Evolutionary conservation across 2,888 invertebrate genomes (phyloP), one percentile per base, ranked within the genome.

Genomic region (Catocala fraxini): DNA sequence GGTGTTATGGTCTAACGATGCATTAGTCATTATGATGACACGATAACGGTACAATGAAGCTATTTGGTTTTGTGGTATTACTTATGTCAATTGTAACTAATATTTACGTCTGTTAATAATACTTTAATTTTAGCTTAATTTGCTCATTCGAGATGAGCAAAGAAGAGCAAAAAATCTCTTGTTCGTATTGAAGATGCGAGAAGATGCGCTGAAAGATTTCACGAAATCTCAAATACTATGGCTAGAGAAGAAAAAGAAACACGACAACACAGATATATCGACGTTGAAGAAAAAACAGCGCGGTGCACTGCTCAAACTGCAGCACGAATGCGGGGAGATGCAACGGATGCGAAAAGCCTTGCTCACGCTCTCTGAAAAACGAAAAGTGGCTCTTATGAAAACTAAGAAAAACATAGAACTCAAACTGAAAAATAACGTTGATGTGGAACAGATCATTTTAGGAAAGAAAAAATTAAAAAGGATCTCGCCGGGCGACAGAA

Each of bases 241-340:
- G 91, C 77, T 94, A 56, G 94, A 94, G 70, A 93, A 91, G 63
- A 93, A 93, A 73, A 94, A 94, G 71, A 92, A 89, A 59, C 91
- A 90, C 45, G 92, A 92, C 2, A 92, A 92, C 56, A 93, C 86
- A 0, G 94, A 93, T 69, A 89, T 92, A 65, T 88, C 94, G 0
- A 90, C 95, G 7, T 92, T 96, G 12, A 95, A 95, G 77, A 96
- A 96, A 79, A 96, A 96, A 71, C 96, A 96, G 81, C 91, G 96
- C 51, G 96, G 96, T 0, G 91, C 96, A 12, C 85, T 96, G 57
- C 86, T 96, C 46, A 96, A 95, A 79, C 87, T 96, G 41, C 95
- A 96, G 65, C 95, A 96, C 80, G 96, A 96, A 79, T 95, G 96
- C 82, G 96, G 96, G 52, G 96, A 96, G 85, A 96, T 96, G 92